phyloP scores from a whole-genome alignment of 1,140 invertebrate genomes.

The Cherax quadricarinatus region DNA sequence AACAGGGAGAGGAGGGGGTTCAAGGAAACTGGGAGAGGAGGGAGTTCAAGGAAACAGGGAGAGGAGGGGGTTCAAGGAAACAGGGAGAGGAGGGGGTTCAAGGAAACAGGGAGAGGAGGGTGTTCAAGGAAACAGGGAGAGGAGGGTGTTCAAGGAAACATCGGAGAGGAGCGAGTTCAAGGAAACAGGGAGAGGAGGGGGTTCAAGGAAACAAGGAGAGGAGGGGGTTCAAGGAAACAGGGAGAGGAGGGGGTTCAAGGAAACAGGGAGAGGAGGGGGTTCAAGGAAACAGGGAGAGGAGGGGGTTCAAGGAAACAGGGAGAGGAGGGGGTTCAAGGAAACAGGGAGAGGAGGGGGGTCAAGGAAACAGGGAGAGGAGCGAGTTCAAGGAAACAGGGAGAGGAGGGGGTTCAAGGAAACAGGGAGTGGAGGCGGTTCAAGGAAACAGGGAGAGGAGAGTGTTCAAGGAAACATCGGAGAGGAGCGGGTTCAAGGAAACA shows the following conservation, averaged over 20 bases:
- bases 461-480: no score
- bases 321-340: not conserved
- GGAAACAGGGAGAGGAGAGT: no score
- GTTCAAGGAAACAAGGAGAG: not conserved
- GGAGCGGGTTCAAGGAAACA: not conserved
- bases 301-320: not conserved
- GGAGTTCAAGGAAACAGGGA: not conserved
- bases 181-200: no score
- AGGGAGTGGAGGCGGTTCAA: no score
- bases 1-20: not conserved
- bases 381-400: not conserved
- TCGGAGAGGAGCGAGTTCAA: no score
- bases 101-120: not conserved
- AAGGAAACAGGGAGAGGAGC: not conserved
- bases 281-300: not conserved
- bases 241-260: not conserved
- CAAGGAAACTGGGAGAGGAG: no score
- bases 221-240: not conserved
- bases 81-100: no score
- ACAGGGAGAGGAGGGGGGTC: no score
- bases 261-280: no score
- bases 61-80: not conserved
- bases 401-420: not conserved
- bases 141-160: no score
- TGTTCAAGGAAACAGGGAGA: not conserved